Conservation (phyloP, 2,797 vertebrate species). For the Phrynocephalus vlangalii region DNA sequence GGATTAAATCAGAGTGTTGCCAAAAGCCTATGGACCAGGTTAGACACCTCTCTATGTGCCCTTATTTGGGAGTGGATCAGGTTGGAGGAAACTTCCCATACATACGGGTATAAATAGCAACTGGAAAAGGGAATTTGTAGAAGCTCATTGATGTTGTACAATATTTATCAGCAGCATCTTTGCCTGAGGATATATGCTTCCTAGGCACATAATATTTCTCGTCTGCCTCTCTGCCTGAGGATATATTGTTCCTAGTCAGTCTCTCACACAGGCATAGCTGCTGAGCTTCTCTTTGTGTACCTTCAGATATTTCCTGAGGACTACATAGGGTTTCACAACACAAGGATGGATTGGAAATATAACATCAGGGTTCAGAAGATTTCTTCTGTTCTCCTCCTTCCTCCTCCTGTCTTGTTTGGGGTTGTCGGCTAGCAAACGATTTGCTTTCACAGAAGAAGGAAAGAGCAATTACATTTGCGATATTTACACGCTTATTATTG, state of each 20-base stretch:
- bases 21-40: no score
- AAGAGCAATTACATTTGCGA: constrained; percentile 56
- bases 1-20: no score
- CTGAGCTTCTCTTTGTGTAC: neutral
- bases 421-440: neutral
- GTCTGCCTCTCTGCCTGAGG: no score
- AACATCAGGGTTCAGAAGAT: neutral
- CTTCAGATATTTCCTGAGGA: neutral
- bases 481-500: constrained; percentile 47
- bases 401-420: neutral
- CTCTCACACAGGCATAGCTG: no score
- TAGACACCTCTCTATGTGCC: no score
- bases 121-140: neutral
- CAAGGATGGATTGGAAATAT: neutral
- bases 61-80: no score
- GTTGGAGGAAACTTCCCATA: no score
- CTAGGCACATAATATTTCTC: neutral
- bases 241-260: no score
- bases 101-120: neutral
- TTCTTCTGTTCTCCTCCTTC: neutral
- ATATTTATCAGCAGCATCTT: neutral
- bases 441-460: constrained; percentile 39
- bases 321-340: neutral
- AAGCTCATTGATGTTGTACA: neutral
- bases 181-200: neutral